Conservation (phyloP, 2,113 vertebrate genomes). For the Formicarius rufipectus region DNA sequence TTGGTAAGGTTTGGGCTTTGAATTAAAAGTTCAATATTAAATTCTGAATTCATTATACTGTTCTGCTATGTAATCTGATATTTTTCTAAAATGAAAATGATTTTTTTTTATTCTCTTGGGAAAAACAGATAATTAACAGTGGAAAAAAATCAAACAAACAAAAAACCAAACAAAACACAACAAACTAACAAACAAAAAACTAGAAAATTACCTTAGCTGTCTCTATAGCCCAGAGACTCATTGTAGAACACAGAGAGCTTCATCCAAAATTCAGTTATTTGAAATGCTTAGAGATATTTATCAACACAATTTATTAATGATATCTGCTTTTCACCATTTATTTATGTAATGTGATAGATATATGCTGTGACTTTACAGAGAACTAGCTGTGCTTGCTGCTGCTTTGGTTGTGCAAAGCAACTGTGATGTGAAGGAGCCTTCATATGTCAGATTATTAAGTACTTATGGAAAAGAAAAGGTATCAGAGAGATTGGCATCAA, state of each 20-base stretch:
- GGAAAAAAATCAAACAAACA: too few species aligned
- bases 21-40: neutral
- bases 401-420: neutral
- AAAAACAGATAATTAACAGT: neutral
- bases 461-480: accelerated
- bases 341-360: neutral
- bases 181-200: neutral
- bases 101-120: neutral
- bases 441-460: neutral
- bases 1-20: neutral
- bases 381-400: neutral
- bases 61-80: neutral
- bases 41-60: neutral
- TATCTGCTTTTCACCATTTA: neutral
- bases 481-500: neutral
- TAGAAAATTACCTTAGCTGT: neutral
- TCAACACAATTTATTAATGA: neutral
- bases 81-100: neutral
- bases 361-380: neutral
- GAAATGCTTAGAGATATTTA: neutral
- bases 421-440: neutral
- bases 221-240: neutral
- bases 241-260: neutral
- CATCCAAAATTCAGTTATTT: neutral
- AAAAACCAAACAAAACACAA: neutral